phyloP scores from a whole-genome alignment of 2,797 vertebrate species.

The Iguana delicatissima region DNA sequence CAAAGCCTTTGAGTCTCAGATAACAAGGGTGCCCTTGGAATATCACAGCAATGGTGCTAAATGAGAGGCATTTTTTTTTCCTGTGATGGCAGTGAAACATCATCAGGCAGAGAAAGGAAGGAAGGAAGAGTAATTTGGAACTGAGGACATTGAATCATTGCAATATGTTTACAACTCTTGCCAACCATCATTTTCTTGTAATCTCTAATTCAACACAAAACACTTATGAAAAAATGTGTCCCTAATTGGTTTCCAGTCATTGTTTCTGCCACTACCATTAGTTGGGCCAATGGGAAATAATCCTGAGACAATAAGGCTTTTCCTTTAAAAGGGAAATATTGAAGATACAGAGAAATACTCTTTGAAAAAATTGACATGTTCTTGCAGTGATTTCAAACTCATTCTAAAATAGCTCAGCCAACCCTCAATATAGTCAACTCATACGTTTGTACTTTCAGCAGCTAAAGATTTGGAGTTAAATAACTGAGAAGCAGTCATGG shows the following conservation, averaged over 20 bases:
- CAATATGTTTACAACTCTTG: slow-evolving; percentile 46
- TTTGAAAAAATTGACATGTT: too few relatives aligned
- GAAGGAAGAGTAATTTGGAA: slow-evolving; percentile 21
- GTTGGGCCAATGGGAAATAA: slow-evolving; percentile 21
- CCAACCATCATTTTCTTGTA: slow-evolving; percentile 45
- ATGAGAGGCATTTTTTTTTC: slow-evolving; percentile 26
- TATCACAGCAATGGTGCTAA: slow-evolving; percentile 27
- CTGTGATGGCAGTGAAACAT: slow-evolving; percentile 45
- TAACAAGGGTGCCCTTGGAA: slow-evolving; percentile 32
- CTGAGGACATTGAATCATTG: slow-evolving; percentile 40
- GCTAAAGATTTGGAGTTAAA: neutral
- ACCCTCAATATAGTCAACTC: neutral
- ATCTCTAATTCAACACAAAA: slow-evolving; percentile 53
- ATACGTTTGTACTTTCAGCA: neutral
- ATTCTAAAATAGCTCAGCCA: too few relatives aligned
- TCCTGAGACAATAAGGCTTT: slow-evolving; percentile 24
- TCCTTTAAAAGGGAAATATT: neutral
- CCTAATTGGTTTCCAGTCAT: slow-evolving; percentile 37
- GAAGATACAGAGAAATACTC: neutral
- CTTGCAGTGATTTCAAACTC: neutral
- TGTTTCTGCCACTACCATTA: slow-evolving; percentile 39
- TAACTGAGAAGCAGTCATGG: neutral
- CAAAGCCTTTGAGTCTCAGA: slow-evolving; percentile 41
- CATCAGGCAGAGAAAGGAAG: slow-evolving; percentile 35
- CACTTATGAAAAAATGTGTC: slow-evolving; percentile 32